phyloP scores from a whole-genome alignment of 37 sponge, comb jelly and placozoan genomes.

The Hexactinellida sp. region DNA sequence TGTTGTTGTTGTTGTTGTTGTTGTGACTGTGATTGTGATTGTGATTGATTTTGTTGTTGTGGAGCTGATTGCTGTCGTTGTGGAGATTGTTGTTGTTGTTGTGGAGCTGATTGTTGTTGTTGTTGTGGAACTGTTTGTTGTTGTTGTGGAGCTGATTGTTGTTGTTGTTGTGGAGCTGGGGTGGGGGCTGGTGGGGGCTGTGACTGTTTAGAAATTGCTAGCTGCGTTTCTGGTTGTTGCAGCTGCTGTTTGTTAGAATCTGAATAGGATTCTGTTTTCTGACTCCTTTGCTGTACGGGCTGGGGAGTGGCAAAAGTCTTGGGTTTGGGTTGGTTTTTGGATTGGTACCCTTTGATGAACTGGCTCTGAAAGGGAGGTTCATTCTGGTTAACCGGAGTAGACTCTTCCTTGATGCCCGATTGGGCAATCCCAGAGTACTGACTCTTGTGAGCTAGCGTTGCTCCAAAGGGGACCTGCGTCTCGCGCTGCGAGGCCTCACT shows the following conservation, averaged over 20 bases:
- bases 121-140: neutral
- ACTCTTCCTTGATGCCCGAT: neutral
- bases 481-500: too few relatives aligned
- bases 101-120: neutral
- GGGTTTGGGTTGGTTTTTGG: neutral
- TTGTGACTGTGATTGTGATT: neutral
- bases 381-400: neutral
- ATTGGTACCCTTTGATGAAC: neutral
- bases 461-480: neutral
- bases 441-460: neutral
- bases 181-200: too few relatives aligned
- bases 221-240: too few relatives aligned
- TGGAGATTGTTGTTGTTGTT: neutral
- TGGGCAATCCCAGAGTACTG: neutral
- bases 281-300: neutral
- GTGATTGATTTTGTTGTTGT: neutral
- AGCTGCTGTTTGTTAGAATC: neutral
- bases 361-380: conserved; percentile 2
- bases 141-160: neutral
- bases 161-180: too few relatives aligned
- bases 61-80: neutral
- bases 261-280: neutral
- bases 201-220: too few relatives aligned
- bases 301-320: neutral
- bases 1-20: neutral